Base-by-base conservation (phyloP, 1,140 invertebrate species). In the Orussus abietinus region DNA sequence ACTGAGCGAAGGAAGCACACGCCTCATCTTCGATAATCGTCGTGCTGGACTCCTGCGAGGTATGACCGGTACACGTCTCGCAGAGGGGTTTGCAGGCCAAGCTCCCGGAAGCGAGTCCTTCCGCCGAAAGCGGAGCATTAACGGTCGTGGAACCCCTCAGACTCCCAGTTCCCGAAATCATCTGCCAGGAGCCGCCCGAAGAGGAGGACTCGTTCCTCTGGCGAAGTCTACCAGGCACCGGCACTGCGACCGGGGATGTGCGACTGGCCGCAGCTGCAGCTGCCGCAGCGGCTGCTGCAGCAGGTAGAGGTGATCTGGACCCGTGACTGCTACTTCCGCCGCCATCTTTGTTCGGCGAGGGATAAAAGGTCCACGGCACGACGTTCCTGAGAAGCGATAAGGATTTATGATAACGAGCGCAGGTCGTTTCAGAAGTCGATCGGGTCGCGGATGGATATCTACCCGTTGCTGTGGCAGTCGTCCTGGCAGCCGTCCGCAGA, bases 101-200 rank as follows among this genome's bases (percentile, higher is more conserved):
- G 43, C 58, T 59, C 30, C 47, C 29, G 12, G 59, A 53, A 13
- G 57, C 50, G 31, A 58, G 13, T 37, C 59, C 69, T 19, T 79
- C 67, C 26, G n/a, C n/a, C n/a, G 62, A 57, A 25, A 74, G 59
- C 1, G 61, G 51, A 41, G 66, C 68, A 58, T 75, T 72, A 46
- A 76, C 59, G 43, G 75, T 69, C 0, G 70, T 69, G 1, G 75
- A 80, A 45, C 75, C 80, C 35, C 80, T 71, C 20, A 83, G 62
- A 50, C 81, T 84, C 9, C 82, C 82, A 7, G 80, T 80, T 18
- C 80, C 81, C 6, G 80, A 79, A 33, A 84, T 80, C 57, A 84
- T 75, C 54, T 85, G 82, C 82, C 82, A 85, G 50, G 81, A 84
- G 38, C 75, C 77, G 3, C 68, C 69, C 26, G 75, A 77, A 21